Evolutionary conservation across 1,140 invertebrate genomes (phyloP).

Genomic region (Drosophila miranda): DNA sequence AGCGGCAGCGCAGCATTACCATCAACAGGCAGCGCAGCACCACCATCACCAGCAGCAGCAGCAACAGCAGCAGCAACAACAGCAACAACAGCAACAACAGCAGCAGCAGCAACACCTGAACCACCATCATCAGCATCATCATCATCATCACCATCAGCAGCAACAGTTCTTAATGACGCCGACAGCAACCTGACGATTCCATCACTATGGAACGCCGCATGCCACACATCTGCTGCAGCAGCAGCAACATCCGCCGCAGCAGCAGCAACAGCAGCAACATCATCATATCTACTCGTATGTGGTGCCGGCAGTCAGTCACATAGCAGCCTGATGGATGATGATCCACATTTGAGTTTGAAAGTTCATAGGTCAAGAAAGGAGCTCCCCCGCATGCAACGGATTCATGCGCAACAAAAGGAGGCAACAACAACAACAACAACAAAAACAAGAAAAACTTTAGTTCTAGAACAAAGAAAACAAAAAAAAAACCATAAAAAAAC

Average conservation of each 20-base stretch:
- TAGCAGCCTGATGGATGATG: constrained; percentile 59
- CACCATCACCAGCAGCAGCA: constrained; percentile 47
- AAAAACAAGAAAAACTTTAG: constrained; percentile 47
- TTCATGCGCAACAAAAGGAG: constrained; percentile 54
- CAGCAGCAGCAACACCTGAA: constrained; percentile 56
- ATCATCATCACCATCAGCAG: constrained; percentile 73
- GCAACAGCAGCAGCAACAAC: constrained; percentile 54
- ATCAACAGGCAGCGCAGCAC: constrained; percentile 56
- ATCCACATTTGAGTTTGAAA: constrained; percentile 68
- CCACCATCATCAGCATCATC: constrained; percentile 64
- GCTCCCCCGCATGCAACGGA: constrained; percentile 73
- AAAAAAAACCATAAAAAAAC: constrained; percentile 36
- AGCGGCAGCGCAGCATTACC: constrained; percentile 63
- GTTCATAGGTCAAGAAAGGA: constrained; percentile 43
- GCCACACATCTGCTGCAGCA: constrained; percentile 38
- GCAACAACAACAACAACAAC: neutral
- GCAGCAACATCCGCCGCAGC: constrained; percentile 40
- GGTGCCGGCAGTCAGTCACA: constrained; percentile 72
- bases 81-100: constrained; percentile 43
- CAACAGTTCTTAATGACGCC: constrained; percentile 82
- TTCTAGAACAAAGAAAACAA: constrained; percentile 51
- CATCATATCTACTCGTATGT: constrained; percentile 77
- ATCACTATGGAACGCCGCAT: constrained; percentile 38
- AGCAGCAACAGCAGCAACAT: constrained; percentile 48
- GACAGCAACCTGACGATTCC: constrained; percentile 80